A percentile compares a stretch with the other conserved stretches of the same genome.
Conservation (phyloP, 2,113 vertebrate genomes). For the Anolis sagrei region DNA sequence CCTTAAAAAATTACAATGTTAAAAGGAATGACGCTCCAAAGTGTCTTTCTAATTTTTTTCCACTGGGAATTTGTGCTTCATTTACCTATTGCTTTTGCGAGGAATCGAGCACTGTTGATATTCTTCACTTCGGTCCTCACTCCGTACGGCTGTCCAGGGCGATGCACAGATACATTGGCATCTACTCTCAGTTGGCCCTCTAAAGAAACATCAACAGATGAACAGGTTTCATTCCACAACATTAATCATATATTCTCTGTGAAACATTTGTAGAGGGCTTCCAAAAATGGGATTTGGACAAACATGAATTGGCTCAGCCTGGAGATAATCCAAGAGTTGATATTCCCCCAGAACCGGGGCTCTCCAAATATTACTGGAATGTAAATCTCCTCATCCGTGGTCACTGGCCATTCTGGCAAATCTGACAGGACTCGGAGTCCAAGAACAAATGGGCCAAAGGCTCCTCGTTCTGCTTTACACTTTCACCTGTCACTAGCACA, state of each 20-base stretch:
- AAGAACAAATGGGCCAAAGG: background rate
- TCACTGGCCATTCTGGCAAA: background rate
- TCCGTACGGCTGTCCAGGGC: constrained; percentile 87
- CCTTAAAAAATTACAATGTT: background rate
- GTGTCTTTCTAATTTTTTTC: background rate
- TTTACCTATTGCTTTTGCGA: constrained; percentile 93
- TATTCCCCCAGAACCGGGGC: background rate
- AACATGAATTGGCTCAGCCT: background rate
- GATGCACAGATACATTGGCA: constrained; percentile 94
- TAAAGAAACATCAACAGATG: constrained; percentile 62
- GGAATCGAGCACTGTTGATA: constrained; percentile 92
- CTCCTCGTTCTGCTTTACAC: background rate
- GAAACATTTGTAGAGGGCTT: constrained; percentile 29
- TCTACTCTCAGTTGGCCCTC: constrained; percentile 98
- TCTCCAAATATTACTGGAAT: background rate
- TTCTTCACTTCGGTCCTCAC: constrained; percentile 96
- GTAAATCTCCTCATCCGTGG: background rate
- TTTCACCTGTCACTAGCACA: no score
- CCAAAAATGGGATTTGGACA: background rate
- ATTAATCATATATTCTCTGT: constrained; percentile 29
- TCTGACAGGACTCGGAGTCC: background rate
- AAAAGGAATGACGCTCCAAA: background rate
- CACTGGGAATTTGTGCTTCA: constrained; percentile 19
- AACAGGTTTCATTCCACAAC: constrained; percentile 32
- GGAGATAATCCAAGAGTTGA: background rate